Conservation (phyloP, 2,888 invertebrate genomes). For the Tinea semifulvella region DNA sequence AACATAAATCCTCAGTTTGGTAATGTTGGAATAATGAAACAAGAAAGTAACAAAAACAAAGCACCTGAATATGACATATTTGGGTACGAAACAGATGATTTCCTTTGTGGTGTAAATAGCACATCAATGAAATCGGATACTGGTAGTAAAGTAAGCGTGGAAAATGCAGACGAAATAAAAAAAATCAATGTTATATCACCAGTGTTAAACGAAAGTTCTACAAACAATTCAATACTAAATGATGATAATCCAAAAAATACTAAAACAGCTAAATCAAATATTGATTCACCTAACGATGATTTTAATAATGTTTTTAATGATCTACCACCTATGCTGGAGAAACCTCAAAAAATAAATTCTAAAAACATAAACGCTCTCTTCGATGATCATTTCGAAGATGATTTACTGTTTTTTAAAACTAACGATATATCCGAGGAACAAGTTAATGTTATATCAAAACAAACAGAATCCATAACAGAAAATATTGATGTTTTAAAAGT, state of each 20-base stretch:
- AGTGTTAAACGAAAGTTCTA: too few species aligned
- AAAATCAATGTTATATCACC: too few species aligned
- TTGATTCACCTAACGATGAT: slow-evolving; percentile 19
- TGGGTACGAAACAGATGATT: too few species aligned
- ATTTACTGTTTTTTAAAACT: slow-evolving; percentile 50
- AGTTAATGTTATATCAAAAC: slow-evolving; percentile 28
- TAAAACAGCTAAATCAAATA: slow-evolving; percentile 21
- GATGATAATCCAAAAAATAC: slow-evolving; percentile 17
- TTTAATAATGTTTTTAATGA: slow-evolving; percentile 36
- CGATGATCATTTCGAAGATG: slow-evolving; percentile 58
- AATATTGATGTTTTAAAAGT: too few species aligned
- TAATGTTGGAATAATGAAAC: too few species aligned
- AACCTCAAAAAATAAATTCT: slow-evolving; percentile 45
- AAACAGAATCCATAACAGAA: slow-evolving; percentile 15
- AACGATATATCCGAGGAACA: slow-evolving; percentile 41
- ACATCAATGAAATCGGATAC: too few species aligned
- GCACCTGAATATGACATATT: too few species aligned
- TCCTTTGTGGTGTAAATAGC: too few species aligned
- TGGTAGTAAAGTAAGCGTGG: too few species aligned
- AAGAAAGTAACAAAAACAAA: too few species aligned
- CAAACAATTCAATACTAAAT: slow-evolving; percentile 16
- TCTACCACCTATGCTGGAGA: slow-evolving; percentile 49
- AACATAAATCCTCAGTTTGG: too few species aligned
- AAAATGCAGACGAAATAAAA: too few species aligned
- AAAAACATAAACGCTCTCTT: slow-evolving; percentile 55